These are phyloP conservation scores for Syritta pipiens DNA, from an alignment of 2,888 invertebrate genomes.

Conservation along the genomic window DNA sequence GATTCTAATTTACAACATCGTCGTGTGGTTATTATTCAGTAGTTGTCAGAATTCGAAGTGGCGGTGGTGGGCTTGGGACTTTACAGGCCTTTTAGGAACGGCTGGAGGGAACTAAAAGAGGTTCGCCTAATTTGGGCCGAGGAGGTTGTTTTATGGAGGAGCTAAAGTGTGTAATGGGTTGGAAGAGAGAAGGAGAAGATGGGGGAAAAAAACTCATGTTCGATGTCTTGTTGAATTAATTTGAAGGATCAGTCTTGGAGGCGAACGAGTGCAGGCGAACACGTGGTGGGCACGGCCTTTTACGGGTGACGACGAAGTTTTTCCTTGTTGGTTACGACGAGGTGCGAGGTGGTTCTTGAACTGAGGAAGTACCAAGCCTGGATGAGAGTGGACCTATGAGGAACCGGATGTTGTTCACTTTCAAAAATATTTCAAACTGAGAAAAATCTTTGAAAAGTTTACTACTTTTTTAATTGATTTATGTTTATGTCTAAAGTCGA, in stretches of 20 bases:
- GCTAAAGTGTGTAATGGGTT: no score
- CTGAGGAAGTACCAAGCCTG: no score
- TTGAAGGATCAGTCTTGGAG: not conserved
- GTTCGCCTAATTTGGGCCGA: conserved; percentile 35
- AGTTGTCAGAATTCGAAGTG: conserved; percentile 60
- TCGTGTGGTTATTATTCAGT: conserved; percentile 58
- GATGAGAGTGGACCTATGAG: no score
- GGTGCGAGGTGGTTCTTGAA: no score
- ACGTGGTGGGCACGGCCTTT: not conserved
- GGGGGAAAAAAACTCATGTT: not conserved
- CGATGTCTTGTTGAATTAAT: not conserved
- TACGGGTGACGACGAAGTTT: not conserved
- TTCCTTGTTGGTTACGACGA: no score
- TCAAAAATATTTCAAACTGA: no score
- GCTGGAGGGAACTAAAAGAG: not conserved
- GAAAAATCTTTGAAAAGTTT: no score
- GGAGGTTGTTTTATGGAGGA: not conserved
- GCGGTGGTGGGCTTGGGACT: not conserved
- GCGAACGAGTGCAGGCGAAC: not conserved
- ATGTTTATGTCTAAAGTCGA: no score
- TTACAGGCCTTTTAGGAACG: conserved; percentile 9
- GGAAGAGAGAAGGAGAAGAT: no score
- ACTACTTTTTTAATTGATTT: no score
- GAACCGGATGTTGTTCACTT: no score
- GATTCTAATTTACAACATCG: conserved; percentile 61